Evolutionary conservation across 2,888 invertebrate genomes (phyloP).

Genomic region (Disparrhopalites patrizii): DNA sequence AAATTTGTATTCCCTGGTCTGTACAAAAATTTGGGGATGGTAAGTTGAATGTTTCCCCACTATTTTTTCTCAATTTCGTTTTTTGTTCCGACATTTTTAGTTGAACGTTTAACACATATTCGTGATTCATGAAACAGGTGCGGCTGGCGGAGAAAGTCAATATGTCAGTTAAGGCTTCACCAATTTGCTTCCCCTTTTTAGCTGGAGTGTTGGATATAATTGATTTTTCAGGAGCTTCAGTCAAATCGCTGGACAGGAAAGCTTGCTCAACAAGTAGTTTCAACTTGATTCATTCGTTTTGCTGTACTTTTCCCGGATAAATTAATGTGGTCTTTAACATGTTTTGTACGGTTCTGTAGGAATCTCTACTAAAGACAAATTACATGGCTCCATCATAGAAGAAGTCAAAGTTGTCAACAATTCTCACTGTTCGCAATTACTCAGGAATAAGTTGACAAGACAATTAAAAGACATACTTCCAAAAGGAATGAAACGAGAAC

Average conservation of each 20-base stretch:
- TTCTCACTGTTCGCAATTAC: no score
- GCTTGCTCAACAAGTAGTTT: no score
- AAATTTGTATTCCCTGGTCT: not conserved
- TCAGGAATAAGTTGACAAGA: no score
- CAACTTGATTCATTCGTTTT: no score
- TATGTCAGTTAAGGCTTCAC: constrained; percentile 6
- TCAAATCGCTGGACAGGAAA: constrained; percentile 4
- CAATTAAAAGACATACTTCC: constrained; percentile 16
- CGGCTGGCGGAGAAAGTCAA: constrained; percentile 7
- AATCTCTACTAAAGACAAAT: no score
- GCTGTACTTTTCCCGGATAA: no score
- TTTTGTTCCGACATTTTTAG: not conserved
- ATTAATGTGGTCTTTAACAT: no score
- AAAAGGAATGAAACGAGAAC: constrained; percentile 21
- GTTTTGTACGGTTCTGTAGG: no score
- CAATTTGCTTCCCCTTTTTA: constrained; percentile 34
- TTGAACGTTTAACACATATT: not conserved
- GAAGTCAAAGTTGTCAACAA: no score
- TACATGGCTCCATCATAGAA: no score
- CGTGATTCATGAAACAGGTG: constrained; percentile 9
- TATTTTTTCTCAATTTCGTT: not conserved
- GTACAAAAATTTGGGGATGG: constrained; percentile 32
- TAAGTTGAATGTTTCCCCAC: not conserved
- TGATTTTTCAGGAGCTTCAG: constrained; percentile 16
- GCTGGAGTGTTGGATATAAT: constrained; percentile 34